Conservation (phyloP, 1,140 invertebrate species). For the Ylistrum balloti region DNA sequence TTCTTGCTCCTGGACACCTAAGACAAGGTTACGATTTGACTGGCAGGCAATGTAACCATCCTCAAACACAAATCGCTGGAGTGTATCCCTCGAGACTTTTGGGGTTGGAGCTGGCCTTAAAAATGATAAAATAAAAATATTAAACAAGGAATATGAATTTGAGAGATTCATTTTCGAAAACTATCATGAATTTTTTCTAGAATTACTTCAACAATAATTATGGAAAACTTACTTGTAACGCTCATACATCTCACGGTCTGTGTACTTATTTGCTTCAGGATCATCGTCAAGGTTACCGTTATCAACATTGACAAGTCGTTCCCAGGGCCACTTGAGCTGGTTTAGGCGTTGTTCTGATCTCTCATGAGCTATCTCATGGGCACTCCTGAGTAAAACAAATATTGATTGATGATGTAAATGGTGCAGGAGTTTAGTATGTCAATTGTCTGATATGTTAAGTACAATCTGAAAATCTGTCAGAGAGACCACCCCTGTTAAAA, state of each 20-base stretch:
- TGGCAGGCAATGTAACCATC: slow-evolving; percentile 78
- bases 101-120: slow-evolving; percentile 71
- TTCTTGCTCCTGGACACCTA: slow-evolving; percentile 75
- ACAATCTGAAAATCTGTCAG: no score
- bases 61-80: slow-evolving; percentile 80
- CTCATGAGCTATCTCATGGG: slow-evolving; percentile 77
- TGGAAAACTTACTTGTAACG: slow-evolving; percentile 77
- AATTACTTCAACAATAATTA: not conserved
- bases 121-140: not conserved
- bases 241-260: slow-evolving; percentile 78
- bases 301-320: slow-evolving; percentile 76
- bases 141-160: not conserved
- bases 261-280: slow-evolving; percentile 76
- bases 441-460: no score
- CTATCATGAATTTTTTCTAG: not conserved
- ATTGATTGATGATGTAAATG: no score
- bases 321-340: slow-evolving; percentile 82
- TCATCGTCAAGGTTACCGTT: slow-evolving; percentile 73
- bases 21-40: slow-evolving; percentile 75
- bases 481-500: no score
- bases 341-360: slow-evolving; percentile 76
- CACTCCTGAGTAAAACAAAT: slow-evolving; percentile 67
- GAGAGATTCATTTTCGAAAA: no score
- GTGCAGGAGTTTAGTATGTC: no score
- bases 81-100: slow-evolving; percentile 68